A percentile compares a stretch with the other conserved stretches of the same genome.
phyloP scores from a whole-genome alignment of 2,888 invertebrate species.

The Cosmorhoe ocellata region DNA sequence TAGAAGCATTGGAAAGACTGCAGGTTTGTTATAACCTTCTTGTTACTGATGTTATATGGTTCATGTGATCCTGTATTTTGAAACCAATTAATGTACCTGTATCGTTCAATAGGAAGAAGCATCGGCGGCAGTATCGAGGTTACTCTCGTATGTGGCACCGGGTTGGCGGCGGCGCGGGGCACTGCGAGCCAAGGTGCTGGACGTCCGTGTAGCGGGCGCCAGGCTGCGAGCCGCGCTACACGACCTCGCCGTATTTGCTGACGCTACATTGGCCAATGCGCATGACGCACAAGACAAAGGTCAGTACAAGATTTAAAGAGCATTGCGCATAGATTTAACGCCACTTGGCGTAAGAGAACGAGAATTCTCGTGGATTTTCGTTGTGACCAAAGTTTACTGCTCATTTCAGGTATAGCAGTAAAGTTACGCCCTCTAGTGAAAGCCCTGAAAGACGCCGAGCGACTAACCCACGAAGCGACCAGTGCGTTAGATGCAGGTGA shows the following conservation, averaged over 20 bases:
- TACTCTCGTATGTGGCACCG: conserved; percentile 88
- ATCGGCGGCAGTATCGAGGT: conserved; percentile 88
- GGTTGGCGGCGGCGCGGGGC: conserved; percentile 92
- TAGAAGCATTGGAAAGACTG: conserved; percentile 75
- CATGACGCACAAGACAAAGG: conserved; percentile 91
- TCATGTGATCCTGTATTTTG: no score
- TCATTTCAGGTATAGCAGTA: conserved; percentile 79
- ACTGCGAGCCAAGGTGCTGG: conserved; percentile 89
- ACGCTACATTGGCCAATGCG: conserved; percentile 94
- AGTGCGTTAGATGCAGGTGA: conserved; percentile 88
- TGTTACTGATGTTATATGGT: not conserved
- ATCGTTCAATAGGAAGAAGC: conserved; percentile 83
- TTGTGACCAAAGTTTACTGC: not conserved
- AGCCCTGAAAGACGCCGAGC: conserved; percentile 90
- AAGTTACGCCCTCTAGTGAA: conserved; percentile 91
- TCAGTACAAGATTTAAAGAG: conserved; percentile 30
- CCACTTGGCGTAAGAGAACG: no score
- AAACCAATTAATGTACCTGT: not conserved
- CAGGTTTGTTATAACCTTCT: conserved; percentile 71
- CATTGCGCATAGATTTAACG: no score
- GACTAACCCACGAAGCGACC: conserved; percentile 89
- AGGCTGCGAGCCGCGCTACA: conserved; percentile 90
- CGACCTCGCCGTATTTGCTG: conserved; percentile 94
- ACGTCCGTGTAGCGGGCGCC: conserved; percentile 91
- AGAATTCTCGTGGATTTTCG: no score